Percentiles rank a stretch among this genome's conserved stretches.
Evolutionary conservation across 2,888 invertebrate species (phyloP).

Genomic region (Tachystola acroxantha): DNA sequence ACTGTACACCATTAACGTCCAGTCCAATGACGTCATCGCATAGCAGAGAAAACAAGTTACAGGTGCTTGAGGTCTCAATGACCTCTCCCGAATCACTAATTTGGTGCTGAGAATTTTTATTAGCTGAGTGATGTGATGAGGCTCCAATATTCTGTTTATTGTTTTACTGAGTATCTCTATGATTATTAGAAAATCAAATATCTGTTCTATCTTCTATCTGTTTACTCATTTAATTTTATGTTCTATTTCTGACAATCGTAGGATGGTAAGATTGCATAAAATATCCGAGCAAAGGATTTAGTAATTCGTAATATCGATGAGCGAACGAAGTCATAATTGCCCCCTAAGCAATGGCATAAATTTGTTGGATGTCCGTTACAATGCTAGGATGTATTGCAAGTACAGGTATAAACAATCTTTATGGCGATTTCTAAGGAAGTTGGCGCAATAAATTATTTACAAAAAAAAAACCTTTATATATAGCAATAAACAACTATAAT

Average conservation of each 20-base stretch:
- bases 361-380: no score
- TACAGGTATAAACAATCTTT: no score
- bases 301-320: no score
- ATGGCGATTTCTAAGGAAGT: background rate
- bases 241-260: constrained; percentile 2
- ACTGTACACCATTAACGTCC: constrained; percentile 42
- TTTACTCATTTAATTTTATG: no score
- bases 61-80: constrained; percentile 52
- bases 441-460: no score
- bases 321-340: no score
- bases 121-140: background rate
- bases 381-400: no score
- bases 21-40: constrained; percentile 63
- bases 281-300: no score
- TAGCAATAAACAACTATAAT: background rate
- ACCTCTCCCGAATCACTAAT: constrained; percentile 35
- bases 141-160: background rate
- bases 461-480: background rate
- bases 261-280: no score
- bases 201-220: background rate
- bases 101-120: constrained; percentile 4
- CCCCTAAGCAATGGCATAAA: no score
- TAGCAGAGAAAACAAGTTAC: constrained; percentile 61
- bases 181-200: background rate
- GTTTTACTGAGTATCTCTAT: background rate